Evolutionary conservation across 64 coral and sea anemone genomes (phyloP).

Genomic region (Dendrophyllia cribrosa): DNA sequence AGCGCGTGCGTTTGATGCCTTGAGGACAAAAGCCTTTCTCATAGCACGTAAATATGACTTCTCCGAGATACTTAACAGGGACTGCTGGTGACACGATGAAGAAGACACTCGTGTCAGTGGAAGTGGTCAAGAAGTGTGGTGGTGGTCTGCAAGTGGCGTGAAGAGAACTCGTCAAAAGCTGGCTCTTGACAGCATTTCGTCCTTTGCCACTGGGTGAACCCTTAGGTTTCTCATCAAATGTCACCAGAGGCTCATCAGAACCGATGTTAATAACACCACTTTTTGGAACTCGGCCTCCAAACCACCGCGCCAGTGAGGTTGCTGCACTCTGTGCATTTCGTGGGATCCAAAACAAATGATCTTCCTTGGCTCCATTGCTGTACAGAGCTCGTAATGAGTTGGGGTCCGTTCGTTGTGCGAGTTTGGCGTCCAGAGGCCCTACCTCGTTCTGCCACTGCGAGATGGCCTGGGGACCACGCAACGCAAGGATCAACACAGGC

Average conservation of each 20-base stretch:
- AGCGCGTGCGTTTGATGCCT: conserved; percentile 65
- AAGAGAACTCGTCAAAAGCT: conserved; percentile 9
- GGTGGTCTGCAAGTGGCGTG: conserved; percentile 53
- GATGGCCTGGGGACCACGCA: conserved; percentile 83
- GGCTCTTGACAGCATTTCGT: conserved; percentile 12
- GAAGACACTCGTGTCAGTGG: conserved; percentile 71
- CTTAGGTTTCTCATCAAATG: not conserved
- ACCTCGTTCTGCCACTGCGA: conserved; percentile 78
- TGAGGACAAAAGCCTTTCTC: conserved; percentile 72
- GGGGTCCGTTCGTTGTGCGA: conserved; percentile 83
- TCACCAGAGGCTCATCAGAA: conserved; percentile 12
- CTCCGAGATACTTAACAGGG: conserved; percentile 69
- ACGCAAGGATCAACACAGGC: conserved; percentile 68
- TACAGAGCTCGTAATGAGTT: conserved; percentile 92
- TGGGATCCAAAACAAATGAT: conserved; percentile 92
- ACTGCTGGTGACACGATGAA: conserved; percentile 85
- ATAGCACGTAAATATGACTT: conserved; percentile 67
- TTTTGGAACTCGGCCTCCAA: conserved; percentile 85
- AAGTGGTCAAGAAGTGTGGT: conserved; percentile 73
- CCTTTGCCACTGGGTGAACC: not conserved
- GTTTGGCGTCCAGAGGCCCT: conserved; percentile 74
- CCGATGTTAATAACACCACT: conserved; percentile 75
- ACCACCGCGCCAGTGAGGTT: conserved; percentile 83
- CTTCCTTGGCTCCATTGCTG: conserved; percentile 66
- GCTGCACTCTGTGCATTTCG: conserved; percentile 62